Base-by-base conservation (phyloP, 2,888 invertebrate genomes). In the Phanerotoma sp. region DNA sequence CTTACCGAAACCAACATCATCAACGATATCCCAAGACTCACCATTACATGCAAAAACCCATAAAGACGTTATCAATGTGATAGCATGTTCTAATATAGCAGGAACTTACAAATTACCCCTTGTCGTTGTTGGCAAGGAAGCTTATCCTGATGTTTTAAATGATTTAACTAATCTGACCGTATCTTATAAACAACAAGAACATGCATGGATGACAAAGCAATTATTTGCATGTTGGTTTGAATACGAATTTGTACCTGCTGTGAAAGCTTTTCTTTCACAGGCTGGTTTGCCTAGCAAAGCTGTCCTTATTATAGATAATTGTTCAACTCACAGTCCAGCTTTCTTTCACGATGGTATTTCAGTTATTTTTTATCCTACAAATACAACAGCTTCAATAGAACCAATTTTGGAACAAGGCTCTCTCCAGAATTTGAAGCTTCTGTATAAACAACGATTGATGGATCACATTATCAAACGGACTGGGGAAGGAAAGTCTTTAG, bases 181-280 rank as follows among this genome's bases (percentile, higher is more conserved):
- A 16, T 54, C 57, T 33, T 64, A 66, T 46, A 49, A 45, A 21
- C 11, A 54, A 44, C 61, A 63, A 50, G 61, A 53, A 42, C 58
- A 52, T 56, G 62, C 62, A 18, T 65, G 61, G 60, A 64, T 63
- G 62, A 57, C 37, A 16, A 15, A 30, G 7, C 16, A 40, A 30
- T 47, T 60, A 11, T 61, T 61, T 35, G 16, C 52, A 44, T 49
- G 53, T 35, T 63, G 60, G 60, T 63, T 60, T 53, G 40, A 51
- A 20, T 37, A 54, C 15, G 16, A 62, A 54, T 60, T 58, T 18
- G 58, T 62, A 9, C 58, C 56, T 21, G 3, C 4, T 18, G 56
- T 56, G 4, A 21, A 28, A 2, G 28, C 11, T 2, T 51, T 47
- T n/a, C 38, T 55, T n/a, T 11, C 10, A 4, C n/a, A 16, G 11